A percentile compares a stretch with the other conserved stretches of the same genome.
phyloP scores from a whole-genome alignment of 2,797 vertebrate species.

The Sitta carolinensis region DNA sequence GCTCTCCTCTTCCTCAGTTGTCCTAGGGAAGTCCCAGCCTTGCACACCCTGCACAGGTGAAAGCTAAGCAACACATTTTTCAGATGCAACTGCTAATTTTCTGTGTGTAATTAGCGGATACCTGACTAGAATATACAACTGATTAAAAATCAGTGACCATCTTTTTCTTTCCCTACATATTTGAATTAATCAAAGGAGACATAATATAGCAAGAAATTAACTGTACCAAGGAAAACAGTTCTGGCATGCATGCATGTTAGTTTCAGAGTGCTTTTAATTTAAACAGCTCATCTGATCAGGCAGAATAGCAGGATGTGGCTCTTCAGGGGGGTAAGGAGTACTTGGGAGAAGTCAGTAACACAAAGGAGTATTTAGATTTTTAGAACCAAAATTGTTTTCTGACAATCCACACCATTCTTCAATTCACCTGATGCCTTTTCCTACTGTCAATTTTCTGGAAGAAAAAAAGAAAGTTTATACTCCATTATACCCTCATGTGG shows the following conservation, averaged over 20 bases:
- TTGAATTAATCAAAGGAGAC: background rate
- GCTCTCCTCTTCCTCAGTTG: background rate
- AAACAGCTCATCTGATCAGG: background rate
- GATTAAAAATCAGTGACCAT: background rate
- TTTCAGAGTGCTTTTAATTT: conserved; percentile 1
- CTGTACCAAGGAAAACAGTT: background rate
- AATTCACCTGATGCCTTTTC: background rate
- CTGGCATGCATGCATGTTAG: background rate
- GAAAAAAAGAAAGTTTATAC: background rate
- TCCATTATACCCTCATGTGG: background rate
- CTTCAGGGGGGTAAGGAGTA: background rate
- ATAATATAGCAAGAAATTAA: background rate
- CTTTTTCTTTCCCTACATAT: background rate
- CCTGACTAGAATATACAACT: background rate
- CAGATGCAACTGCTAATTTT: background rate
- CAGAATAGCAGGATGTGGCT: background rate
- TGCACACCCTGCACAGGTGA: background rate
- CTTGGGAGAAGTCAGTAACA: background rate
- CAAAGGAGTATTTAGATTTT: background rate
- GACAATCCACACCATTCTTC: background rate
- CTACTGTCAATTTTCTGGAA: background rate
- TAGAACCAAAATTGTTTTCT: background rate
- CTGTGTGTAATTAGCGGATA: background rate
- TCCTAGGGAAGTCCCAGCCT: background rate
- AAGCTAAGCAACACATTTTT: background rate